These are phyloP conservation scores for Gobius niger DNA, from an alignment of 2,113 vertebrate genomes.

Conservation along the genomic window DNA sequence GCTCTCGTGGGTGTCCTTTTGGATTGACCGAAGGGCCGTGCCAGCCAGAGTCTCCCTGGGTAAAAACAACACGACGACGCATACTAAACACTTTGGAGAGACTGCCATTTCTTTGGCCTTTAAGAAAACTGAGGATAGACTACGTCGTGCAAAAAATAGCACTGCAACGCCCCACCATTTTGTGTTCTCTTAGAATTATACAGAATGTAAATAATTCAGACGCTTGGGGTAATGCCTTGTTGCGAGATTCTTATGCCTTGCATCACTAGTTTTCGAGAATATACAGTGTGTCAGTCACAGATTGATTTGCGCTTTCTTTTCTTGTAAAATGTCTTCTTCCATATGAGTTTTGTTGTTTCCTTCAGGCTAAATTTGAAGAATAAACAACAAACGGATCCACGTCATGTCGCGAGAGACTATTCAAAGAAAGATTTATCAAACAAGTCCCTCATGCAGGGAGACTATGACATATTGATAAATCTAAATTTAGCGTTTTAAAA, in stretches of 20 bases:
- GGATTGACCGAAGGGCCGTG: conserved; percentile 91
- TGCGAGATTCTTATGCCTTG: conserved; percentile 4
- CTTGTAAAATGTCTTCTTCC: conserved; percentile 1
- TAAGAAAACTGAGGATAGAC: conserved; percentile 17
- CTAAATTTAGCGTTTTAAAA: too few species aligned
- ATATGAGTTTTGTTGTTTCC: background rate
- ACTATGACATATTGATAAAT: background rate
- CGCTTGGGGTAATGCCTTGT: background rate
- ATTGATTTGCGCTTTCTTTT: background rate
- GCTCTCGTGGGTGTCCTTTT: conserved; percentile 96
- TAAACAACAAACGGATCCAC: conserved; percentile 1
- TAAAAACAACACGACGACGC: conserved; percentile 60
- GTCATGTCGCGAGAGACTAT: background rate
- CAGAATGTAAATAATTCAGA: conserved; percentile 13
- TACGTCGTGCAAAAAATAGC: background rate
- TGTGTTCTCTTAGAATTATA: conserved; percentile 34
- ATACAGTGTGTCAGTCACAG: background rate
- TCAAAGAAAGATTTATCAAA: background rate
- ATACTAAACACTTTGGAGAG: conserved; percentile 16
- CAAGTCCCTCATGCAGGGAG: background rate
- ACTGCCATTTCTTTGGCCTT: conserved; percentile 2
- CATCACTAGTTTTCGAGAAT: background rate
- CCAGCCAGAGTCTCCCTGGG: conserved; percentile 94
- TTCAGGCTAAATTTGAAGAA: conserved; percentile 1
- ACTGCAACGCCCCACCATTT: conserved; percentile 21